These are phyloP conservation scores for Caenorhabditis remanei DNA, from an alignment of 1,140 invertebrate genomes.

Conservation along the genomic window DNA sequence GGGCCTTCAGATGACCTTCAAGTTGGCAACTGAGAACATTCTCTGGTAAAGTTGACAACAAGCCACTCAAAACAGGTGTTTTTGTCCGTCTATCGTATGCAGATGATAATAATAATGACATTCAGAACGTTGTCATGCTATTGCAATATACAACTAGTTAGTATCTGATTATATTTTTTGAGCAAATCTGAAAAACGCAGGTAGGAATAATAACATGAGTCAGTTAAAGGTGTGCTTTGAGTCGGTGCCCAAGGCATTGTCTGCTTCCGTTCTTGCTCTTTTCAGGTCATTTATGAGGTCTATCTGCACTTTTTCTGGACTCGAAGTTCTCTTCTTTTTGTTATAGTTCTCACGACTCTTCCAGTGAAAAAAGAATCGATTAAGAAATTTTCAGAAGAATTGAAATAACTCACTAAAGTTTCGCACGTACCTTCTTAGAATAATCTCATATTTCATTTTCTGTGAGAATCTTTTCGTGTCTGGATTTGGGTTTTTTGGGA, in stretches of 20 bases:
- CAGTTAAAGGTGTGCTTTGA: not conserved
- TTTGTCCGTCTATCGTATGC: not conserved
- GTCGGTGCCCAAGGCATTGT: not conserved
- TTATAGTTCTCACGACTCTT: not conserved
- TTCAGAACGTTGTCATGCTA: slow-evolving; percentile 22
- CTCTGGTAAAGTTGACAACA: too few species aligned
- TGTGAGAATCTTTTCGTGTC: not conserved
- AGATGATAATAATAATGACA: slow-evolving; percentile 20
- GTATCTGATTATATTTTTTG: not conserved
- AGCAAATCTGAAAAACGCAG: not conserved
- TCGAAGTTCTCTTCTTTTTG: not conserved
- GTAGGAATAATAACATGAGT: not conserved
- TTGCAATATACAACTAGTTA: not conserved
- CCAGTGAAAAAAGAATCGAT: not conserved
- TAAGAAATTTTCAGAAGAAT: not conserved
- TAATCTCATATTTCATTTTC: not conserved
- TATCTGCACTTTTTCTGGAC: not conserved
- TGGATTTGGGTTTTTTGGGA: not conserved
- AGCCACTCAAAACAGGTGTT: slow-evolving; percentile 1
- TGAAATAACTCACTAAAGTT: slow-evolving; percentile 1
- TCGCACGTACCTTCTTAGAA: slow-evolving; percentile 34
- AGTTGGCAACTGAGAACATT: too few species aligned
- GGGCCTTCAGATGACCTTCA: too few species aligned
- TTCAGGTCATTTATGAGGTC: not conserved
- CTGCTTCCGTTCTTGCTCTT: not conserved